Base-by-base conservation (phyloP, 2,888 invertebrate species). In the Tromatobia lineatoria region DNA sequence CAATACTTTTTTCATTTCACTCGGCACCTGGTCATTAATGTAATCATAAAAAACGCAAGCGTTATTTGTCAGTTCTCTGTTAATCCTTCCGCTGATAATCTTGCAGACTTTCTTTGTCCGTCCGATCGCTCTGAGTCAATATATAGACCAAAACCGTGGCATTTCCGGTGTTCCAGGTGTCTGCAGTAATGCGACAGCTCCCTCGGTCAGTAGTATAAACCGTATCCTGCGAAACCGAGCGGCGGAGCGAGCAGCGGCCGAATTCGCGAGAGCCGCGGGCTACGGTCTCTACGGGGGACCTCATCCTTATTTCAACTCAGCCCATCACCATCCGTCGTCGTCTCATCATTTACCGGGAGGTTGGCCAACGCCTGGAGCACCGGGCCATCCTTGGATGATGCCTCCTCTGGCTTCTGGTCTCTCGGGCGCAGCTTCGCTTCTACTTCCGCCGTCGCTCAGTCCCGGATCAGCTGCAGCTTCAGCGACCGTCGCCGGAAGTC, bases 151-250 rank as follows among this genome's bases (percentile, higher is more conserved):
- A 66, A 66, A 66, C 38, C 42, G 13, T 13, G 59, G 18, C 13
- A 23, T 47, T 67, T 59, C 23, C 25, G 69, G 23, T 67, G 52
- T 87, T 93, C 45, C 95, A 99, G 98, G 98, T 88, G 98, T 99
- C 8, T 99, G 99, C 94, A 98, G 98, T 54, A 98, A 98, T 93
- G 97, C 97, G 71, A 98, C 98, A 23, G 98, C 99, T 0, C 99
- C 99, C 0, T 99, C 98, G 71, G 99, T 99, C 3, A 98, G 98
- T 91, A 99, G 99, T 88, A 99, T 99, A 94, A 99, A 99, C 94
- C 96, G 99, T 90, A 99, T 99, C 91, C 95, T 99, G 76, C 95
- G 99, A 86, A 99, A 99, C 93, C 96, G 99, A 13, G 99, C 99
- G 0, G 99, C 99, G 0, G 99, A 99, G 93, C 95, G 99, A 7